Evolutionary conservation across 92 coral and sea anemone species (phyloP), one percentile per base, ranked within the genome.

Genomic region (Epizoanthus stellaris): DNA sequence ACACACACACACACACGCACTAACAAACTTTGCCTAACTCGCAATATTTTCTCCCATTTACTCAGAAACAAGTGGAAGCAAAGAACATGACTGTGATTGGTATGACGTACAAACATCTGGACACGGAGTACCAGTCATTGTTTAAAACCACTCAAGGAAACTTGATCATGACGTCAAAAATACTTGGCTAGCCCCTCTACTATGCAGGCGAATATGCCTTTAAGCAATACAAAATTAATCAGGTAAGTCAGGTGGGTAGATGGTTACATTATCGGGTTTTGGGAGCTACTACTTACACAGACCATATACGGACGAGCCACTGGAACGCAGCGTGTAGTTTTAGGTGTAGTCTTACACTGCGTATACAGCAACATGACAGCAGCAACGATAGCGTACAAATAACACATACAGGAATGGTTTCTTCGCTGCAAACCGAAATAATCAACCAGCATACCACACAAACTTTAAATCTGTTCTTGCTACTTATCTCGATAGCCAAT

Each of bases 11-110:
- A 69, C 74, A 67, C 10, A 69, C 0, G 5, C 19, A 38, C 49
- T 2, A 40, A 40, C 45, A 40, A 40, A 40, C 45, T 42, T 42
- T 42, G 45, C 45, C 45, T 3, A 42, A 69, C 9, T 38, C 20
- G 4, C 9, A 14, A 15, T 19, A 70, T 16, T 3, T 15, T 70
- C 11, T 4, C 20, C 12, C 7, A 42, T 23, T 39, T 42, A 14
- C 17, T 36, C 12, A 73, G 77, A 59, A 73, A 73, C 77, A 73
- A 73, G 77, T 73, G 42, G 53, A 73, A 53, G 77, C 77, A 15
- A 73, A 73, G 19, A 73, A 73, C 42, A 30, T 47, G 8, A 73
- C 77, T 23, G 77, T 73, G 39, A 21, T 73, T 14, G 4, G 36
- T 13, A 73, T 73, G 77, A 73, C 61, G 6, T 73, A 73, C 19